These are phyloP conservation scores for Pachydiplax longipennis DNA, from an alignment of 2,888 invertebrate genomes.

Conservation along the genomic window DNA sequence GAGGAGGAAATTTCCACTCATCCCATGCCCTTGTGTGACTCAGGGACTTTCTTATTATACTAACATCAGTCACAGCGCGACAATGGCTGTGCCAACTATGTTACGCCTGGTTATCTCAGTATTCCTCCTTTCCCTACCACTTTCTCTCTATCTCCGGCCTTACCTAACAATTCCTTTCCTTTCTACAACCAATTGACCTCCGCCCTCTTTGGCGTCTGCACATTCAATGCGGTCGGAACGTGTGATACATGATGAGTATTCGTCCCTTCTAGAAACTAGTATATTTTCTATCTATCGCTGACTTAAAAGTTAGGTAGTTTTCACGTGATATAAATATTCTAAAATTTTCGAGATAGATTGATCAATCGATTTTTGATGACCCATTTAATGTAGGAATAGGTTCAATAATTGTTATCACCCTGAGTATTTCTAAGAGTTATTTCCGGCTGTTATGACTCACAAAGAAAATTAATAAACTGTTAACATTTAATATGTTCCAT, in stretches of 20 bases:
- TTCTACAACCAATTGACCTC: constrained; percentile 8
- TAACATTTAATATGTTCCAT: too few species aligned
- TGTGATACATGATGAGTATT: not conserved
- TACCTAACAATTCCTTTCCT: not conserved
- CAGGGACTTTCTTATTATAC: not conserved
- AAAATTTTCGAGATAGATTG: too few species aligned
- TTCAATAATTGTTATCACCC: too few species aligned
- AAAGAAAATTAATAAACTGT: too few species aligned
- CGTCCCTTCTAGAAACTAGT: not conserved
- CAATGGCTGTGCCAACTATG: not conserved
- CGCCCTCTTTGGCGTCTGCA: not conserved
- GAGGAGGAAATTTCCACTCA: not conserved
- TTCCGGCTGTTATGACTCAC: too few species aligned
- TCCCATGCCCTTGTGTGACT: not conserved
- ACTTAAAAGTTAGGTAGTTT: too few species aligned
- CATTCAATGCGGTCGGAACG: not conserved
- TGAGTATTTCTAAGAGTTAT: too few species aligned
- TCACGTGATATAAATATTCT: too few species aligned
- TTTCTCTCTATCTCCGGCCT: not conserved
- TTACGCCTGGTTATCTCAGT: too few species aligned
- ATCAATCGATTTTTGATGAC: too few species aligned
- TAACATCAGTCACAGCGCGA: not conserved
- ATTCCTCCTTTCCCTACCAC: not conserved
- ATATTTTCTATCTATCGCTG: not conserved
- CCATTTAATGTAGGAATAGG: too few species aligned